Evolutionary conservation across 1,140 invertebrate genomes (phyloP).

Genomic region (Triops longicaudatus): DNA sequence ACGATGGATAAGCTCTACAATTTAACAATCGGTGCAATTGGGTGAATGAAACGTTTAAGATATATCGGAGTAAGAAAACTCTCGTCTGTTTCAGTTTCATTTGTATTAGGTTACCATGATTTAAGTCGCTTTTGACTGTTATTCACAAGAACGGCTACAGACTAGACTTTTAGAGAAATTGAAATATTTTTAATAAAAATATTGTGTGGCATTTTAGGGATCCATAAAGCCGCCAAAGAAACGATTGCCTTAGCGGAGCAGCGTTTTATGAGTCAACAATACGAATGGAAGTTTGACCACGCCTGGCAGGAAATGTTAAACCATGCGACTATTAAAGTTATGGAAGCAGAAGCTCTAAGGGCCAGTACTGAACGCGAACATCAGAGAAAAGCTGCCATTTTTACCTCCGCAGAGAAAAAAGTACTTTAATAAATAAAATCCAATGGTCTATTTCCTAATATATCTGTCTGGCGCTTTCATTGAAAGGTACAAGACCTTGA

Average conservation of each 20-base stretch:
- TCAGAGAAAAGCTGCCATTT: conserved; percentile 62
- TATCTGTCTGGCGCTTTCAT: conserved; percentile 32
- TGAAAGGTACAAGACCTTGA: conserved; percentile 55
- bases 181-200: not conserved
- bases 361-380: conserved; percentile 78
- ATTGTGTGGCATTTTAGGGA: conserved; percentile 46
- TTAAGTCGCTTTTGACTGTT: no score
- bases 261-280: conserved; percentile 63
- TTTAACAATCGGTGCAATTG: no score
- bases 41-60: no score
- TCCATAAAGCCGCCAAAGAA: conserved; percentile 90
- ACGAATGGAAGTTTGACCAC: conserved; percentile 79
- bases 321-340: conserved; percentile 88
- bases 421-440: conserved; percentile 36
- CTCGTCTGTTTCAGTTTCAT: no score
- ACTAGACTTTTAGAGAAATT: no score
- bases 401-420: conserved; percentile 66
- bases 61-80: no score
- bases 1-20: no score
- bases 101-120: no score
- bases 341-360: conserved; percentile 83
- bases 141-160: no score
- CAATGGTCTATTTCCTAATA: not conserved
- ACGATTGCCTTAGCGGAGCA: conserved; percentile 86
- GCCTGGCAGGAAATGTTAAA: conserved; percentile 98